Evolutionary conservation across 2,113 vertebrate genomes (phyloP), one percentile per base, ranked within the genome.

Genomic region (Felis catus): DNA sequence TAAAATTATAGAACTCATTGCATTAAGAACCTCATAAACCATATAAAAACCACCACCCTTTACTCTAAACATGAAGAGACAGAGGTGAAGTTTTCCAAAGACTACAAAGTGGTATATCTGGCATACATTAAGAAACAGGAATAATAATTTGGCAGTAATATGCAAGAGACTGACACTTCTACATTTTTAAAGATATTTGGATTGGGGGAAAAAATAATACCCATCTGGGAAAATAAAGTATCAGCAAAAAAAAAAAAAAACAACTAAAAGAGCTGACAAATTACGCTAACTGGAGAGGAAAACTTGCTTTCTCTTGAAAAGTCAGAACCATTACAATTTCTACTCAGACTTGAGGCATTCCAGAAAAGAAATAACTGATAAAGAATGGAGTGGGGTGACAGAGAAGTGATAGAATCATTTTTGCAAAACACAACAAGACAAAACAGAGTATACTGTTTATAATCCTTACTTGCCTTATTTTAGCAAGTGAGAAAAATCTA

Each of bases 231-330:
- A 68, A 96, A 96, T 71, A 90, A 74, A 94, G 23, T 18, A 70
- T 13, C 74, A 79, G 48, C 21, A 91, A 9, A 29, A 45, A 45
- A 45, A 36, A 36, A 36, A 36, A 65, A 73, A 97, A 82, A 87
- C 41, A 58, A 81, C 3, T 66, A 48, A 85, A 94, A 65, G 4
- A 86, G 63, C 0, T 96, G 89, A 95, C 53, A 87, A 97, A 36
- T 45, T 45, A 45, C 48, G 27, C 36, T 16, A 91, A 82, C 14
- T 31, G 29, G 41, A 97, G 33, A 97, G 86, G 80, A 97, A 98
- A 97, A 91, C 2, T 1, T 45, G 66, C 25, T 94, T 92, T 95
- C 66, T 95, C 7, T 66, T 92, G 27, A 25, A 55, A 94, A 95
- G 33, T 91, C 25, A 91, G 48, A 31, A 94, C 11, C 61, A 92